These are phyloP conservation scores for Chelonus formosanus DNA, from an alignment of 2,888 invertebrate species.

Conservation along the genomic window DNA sequence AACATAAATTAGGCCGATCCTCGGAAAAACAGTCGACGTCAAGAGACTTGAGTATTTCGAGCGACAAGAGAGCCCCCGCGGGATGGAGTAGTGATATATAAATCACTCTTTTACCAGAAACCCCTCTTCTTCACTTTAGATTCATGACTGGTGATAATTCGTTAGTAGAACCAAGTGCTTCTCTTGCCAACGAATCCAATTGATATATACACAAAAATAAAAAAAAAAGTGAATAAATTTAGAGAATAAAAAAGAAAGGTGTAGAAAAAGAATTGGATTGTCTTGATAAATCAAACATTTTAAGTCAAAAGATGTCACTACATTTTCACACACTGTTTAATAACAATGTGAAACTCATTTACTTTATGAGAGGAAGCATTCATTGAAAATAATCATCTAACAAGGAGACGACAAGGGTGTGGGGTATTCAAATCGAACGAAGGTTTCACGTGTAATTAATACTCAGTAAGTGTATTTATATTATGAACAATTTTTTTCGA, in stretches of 20 bases:
- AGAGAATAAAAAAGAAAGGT: not conserved
- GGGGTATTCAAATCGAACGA: too few species aligned
- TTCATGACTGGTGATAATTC: slow-evolving; percentile 31
- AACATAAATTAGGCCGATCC: slow-evolving; percentile 47
- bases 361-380: too few species aligned
- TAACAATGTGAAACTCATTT: too few species aligned
- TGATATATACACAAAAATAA: slow-evolving; percentile 11
- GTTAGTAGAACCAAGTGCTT: slow-evolving; percentile 15
- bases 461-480: too few species aligned
- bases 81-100: slow-evolving; percentile 37
- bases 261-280: not conserved
- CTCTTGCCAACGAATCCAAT: slow-evolving; percentile 20
- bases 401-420: too few species aligned
- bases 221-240: not conserved
- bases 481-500: too few species aligned
- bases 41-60: slow-evolving; percentile 33
- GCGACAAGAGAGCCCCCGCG: slow-evolving; percentile 34
- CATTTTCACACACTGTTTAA: too few species aligned
- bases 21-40: slow-evolving; percentile 40
- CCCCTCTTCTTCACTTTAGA: slow-evolving; percentile 19
- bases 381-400: too few species aligned
- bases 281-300: not conserved
- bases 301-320: too few species aligned
- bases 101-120: slow-evolving; percentile 43
- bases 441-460: too few species aligned